phyloP scores from a whole-genome alignment of 2,888 invertebrate species.

The Plagodis pulveraria region DNA sequence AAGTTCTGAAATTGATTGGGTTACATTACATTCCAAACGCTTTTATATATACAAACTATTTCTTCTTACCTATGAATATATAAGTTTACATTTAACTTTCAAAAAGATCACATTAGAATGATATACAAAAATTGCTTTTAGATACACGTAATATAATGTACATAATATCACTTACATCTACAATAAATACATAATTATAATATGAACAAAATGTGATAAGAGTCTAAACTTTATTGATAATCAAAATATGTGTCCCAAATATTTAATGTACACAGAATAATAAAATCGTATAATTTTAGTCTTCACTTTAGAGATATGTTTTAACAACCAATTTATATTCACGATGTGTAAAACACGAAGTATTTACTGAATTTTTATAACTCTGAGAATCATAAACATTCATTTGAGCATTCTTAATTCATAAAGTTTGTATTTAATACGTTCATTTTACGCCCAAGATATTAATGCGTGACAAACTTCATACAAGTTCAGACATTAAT shows the following conservation, averaged over 20 bases:
- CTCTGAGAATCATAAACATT: constrained; percentile 12
- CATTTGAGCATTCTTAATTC: constrained; percentile 18
- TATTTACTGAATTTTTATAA: constrained; percentile 1
- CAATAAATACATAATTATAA: constrained; percentile 25
- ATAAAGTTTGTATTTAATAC: constrained; percentile 12
- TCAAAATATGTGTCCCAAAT: constrained; percentile 29
- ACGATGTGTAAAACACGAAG: constrained; percentile 4
- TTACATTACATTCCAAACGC: too few species aligned
- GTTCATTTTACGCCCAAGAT: constrained; percentile 8
- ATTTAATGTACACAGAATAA: constrained; percentile 5
- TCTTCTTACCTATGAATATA: too few species aligned
- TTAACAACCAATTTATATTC: constrained; percentile 32
- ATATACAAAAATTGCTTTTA: constrained; percentile 27
- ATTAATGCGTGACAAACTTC: constrained; percentile 8
- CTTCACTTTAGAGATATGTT: constrained; percentile 33
- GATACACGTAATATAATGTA: constrained; percentile 25
- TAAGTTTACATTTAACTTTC: too few species aligned
- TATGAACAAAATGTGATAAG: constrained; percentile 2
- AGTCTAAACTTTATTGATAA: constrained; percentile 7
- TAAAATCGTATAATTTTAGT: constrained; percentile 21
- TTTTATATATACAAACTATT: too few species aligned
- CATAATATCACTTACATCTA: constrained; percentile 29
- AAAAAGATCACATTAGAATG: constrained; percentile 2
- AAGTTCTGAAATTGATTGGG: too few species aligned
- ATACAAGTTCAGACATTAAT: neutral